Conservation (phyloP, 2,113 vertebrate species). For the Stigmatopora argus region DNA sequence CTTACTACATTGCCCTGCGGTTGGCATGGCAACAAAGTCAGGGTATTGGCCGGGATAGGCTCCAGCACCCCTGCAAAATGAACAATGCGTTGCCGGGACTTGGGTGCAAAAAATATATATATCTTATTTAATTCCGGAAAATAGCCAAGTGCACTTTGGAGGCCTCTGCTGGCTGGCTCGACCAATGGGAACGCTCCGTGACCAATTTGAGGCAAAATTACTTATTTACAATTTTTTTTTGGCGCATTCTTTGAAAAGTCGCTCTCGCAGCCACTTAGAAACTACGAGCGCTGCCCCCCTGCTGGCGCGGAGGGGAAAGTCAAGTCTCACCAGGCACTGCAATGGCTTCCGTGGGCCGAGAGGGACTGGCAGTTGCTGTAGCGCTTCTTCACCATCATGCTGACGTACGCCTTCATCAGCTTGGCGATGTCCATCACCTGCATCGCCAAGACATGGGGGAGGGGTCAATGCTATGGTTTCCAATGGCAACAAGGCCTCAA, state of each 20-base stretch:
- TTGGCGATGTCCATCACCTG: constrained; percentile 98
- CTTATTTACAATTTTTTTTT: constrained; percentile 1
- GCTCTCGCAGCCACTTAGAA: background rate
- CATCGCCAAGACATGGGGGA: background rate
- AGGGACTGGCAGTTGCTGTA: constrained; percentile 89
- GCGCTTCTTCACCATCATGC: constrained; percentile 96
- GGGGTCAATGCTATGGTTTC: too few relatives aligned
- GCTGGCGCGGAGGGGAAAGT: background rate
- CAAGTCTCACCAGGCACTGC: constrained; percentile 76
- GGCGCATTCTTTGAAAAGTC: background rate
- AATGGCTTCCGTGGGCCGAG: constrained; percentile 83
- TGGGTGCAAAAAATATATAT: background rate
- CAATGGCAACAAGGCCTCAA: too few relatives aligned
- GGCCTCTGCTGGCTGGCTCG: background rate
- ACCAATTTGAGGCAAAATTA: background rate
- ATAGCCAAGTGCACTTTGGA: background rate
- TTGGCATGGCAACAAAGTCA: too few relatives aligned
- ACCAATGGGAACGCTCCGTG: background rate
- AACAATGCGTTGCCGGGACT: too few relatives aligned
- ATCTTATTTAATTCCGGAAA: background rate
- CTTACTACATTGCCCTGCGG: too few relatives aligned
- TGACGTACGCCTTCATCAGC: constrained; percentile 99
- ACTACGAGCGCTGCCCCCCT: background rate
- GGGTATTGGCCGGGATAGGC: too few relatives aligned
- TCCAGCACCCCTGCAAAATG: too few relatives aligned